Base-by-base conservation (phyloP, 2,797 vertebrate genomes). In the Coluber constrictor region DNA sequence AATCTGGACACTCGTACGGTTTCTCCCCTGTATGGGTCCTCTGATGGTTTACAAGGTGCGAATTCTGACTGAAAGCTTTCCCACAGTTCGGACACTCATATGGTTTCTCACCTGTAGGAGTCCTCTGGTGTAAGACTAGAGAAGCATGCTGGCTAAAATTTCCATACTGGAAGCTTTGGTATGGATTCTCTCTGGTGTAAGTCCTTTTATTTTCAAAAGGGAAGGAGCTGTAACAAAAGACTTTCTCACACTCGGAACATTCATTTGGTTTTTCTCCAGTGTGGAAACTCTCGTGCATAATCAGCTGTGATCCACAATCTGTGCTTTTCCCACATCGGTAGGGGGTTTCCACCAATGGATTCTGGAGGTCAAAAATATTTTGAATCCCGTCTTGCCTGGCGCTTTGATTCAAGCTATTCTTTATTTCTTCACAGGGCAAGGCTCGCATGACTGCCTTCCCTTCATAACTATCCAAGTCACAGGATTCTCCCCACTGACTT, bases 51-150 rank as follows among this genome's bases (percentile, higher is more conserved):
- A 51, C 55, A 59, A 94, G 56, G n/a, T 83, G 55, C 90, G 79
- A 93, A 51, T 91, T 94, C 86, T 29, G 92, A 70, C 60, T 90
- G 74, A 94, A 94, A 25, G 60, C 56, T 63, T 94, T 94, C 32
- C 90, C 90, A 88, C 86, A 93, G 15, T 94, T 86, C 16, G 32
- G 55, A 90, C 91, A 94, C n/a, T 59, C 12, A 8, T 66, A 94
- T 23, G 47, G 89, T 90, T 93, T 93, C 25, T 90, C 92, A 56
- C 91, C 63, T 32, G 59, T 92, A 56, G 74, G 83, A 16, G 59
- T 89, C 57, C 87, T 94, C 51, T 92, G 92, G 79, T 94, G 66
- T 74, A 74, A 74, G 16, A 74, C 7, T 37, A 74, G n/a, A 74
- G 66, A 32, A 37, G 66, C 16, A 1, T 74, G 66, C 7, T 74